Percentiles rank a stretch among this genome's conserved stretches.
Evolutionary conservation across 2,888 invertebrate genomes (phyloP).

Genomic region (Leucania comma): DNA sequence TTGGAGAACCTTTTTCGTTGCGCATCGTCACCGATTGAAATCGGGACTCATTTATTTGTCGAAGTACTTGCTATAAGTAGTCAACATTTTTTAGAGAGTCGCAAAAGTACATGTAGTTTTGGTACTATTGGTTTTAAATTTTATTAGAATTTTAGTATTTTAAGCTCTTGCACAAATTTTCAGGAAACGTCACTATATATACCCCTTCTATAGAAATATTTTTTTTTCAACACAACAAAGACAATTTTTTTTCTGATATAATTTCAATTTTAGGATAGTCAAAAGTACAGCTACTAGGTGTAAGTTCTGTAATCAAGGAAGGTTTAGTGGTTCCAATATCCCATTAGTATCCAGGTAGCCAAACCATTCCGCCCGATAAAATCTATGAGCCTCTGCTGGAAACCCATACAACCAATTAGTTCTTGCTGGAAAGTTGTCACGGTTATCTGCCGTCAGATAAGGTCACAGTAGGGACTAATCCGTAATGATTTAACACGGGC

Average conservation of each 20-base stretch:
- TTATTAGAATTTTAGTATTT: background rate
- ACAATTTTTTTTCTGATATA: background rate
- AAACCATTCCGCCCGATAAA: constrained; percentile 4
- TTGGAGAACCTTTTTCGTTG: constrained; percentile 28
- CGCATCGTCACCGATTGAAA: constrained; percentile 30
- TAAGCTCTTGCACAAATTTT: background rate
- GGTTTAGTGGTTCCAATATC: background rate
- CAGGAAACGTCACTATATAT: background rate
- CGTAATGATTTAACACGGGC: constrained; percentile 39
- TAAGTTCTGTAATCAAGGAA: background rate
- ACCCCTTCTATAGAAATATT: background rate
- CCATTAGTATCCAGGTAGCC: constrained; percentile 7
- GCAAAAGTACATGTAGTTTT: constrained; percentile 14
- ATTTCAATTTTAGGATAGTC: background rate
- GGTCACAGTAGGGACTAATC: constrained; percentile 30
- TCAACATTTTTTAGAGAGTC: background rate
- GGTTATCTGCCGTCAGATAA: constrained; percentile 26
- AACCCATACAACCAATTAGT: constrained; percentile 7
- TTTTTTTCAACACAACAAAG: background rate
- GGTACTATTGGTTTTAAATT: background rate
- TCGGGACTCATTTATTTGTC: constrained; percentile 40
- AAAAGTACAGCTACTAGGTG: background rate
- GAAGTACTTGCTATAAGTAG: constrained; percentile 25
- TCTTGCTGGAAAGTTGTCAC: constrained; percentile 19
- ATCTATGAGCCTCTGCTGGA: constrained; percentile 14